phyloP scores from a whole-genome alignment of 2,797 vertebrate genomes.

The Galaxias olidus region DNA sequence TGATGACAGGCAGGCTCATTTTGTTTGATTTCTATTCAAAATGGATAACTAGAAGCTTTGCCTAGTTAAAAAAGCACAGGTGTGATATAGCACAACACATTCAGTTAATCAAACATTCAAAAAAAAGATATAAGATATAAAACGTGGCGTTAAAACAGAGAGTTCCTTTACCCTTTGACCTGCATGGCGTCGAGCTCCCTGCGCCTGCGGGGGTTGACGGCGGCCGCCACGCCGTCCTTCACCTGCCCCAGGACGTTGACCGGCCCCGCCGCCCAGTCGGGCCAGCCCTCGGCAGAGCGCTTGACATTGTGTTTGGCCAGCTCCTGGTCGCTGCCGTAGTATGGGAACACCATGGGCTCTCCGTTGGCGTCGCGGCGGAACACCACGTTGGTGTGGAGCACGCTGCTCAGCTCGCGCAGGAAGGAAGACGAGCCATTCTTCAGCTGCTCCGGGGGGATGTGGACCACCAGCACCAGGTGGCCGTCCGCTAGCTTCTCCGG shows the following conservation, averaged over 20 bases:
- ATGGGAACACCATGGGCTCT: conserved; percentile 93
- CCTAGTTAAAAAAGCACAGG: no score
- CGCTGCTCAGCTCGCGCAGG: conserved; percentile 91
- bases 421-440: conserved; percentile 90
- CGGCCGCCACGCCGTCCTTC: conserved; percentile 73
- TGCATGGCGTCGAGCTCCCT: conserved; percentile 89
- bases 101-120: no score
- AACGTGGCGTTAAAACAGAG: neutral
- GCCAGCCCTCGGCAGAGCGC: conserved; percentile 82
- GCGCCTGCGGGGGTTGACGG: conserved; percentile 73
- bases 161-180: conserved; percentile 82
- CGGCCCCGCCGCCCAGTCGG: conserved; percentile 75
- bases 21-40: no score
- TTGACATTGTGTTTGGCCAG: conserved; percentile 90
- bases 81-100: no score
- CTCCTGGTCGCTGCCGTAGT: conserved; percentile 92
- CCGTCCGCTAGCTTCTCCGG: conserved; percentile 91
- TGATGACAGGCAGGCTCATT: no score
- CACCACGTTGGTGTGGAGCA: conserved; percentile 97
- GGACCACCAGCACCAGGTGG: conserved; percentile 91
- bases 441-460: conserved; percentile 86
- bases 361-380: conserved; percentile 87
- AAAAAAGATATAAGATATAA: no score
- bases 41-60: no score
- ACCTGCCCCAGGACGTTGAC: conserved; percentile 74